phyloP scores from a whole-genome alignment of 2,113 vertebrate species.

The Dinomys branickii region DNA sequence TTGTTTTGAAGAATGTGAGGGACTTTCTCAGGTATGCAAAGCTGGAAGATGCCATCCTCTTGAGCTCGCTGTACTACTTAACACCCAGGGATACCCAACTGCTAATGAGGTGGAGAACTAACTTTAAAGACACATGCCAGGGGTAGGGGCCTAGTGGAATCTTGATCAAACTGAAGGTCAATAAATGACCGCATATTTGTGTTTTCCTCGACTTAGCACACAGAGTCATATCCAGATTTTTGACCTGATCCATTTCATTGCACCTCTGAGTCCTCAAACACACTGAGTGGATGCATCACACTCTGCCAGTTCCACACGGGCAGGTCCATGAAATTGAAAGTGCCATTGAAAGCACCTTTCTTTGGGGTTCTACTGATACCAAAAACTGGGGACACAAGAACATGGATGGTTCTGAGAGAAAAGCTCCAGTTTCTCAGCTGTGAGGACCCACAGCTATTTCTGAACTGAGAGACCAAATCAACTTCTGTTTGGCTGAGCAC shows the following conservation, averaged over 20 bases:
- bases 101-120: background rate
- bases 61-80: background rate
- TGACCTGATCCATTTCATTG: background rate
- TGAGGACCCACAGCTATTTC: background rate
- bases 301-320: background rate
- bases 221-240: background rate
- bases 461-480: background rate
- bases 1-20: background rate
- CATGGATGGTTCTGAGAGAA: background rate
- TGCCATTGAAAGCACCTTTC: background rate
- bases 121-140: background rate
- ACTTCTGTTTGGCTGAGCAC: background rate
- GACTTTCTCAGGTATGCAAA: background rate
- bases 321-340: background rate
- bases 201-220: background rate
- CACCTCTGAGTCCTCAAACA: background rate
- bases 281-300: background rate
- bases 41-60: background rate
- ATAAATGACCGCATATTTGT: background rate
- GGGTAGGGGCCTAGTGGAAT: background rate
- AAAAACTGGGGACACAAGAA: background rate
- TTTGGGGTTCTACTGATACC: background rate
- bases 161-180: background rate
- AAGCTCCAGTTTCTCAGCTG: background rate
- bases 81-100: background rate